Evolutionary conservation across 2,113 vertebrate genomes (phyloP).

Genomic region (Pituophis catenifer): DNA sequence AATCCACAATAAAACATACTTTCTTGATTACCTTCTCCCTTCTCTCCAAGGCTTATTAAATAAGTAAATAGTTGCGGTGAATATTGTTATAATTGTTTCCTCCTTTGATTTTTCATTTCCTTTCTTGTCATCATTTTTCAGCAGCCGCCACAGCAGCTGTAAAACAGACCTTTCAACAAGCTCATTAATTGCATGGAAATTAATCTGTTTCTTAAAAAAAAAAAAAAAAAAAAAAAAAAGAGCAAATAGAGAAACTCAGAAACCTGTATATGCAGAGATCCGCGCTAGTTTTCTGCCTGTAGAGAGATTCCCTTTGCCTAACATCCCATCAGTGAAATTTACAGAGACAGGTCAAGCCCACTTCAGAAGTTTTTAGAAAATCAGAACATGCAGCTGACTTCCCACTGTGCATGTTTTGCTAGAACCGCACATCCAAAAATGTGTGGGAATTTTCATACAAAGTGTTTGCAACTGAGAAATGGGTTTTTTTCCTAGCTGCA

Average conservation of each 20-base stretch:
- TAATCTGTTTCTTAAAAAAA: slow-evolving; percentile 64
- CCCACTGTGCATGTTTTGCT: neutral
- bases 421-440: neutral
- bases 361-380: neutral
- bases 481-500: neutral
- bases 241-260: slow-evolving; percentile 13
- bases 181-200: slow-evolving; percentile 67
- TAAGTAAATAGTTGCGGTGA: slow-evolving; percentile 66
- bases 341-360: neutral
- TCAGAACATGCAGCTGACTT: neutral
- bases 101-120: slow-evolving; percentile 73
- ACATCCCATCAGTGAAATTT: rapidly evolving
- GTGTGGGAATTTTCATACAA: neutral
- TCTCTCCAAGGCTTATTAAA: slow-evolving; percentile 55
- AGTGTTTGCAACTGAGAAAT: neutral
- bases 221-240: slow-evolving; percentile 37
- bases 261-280: slow-evolving; percentile 12
- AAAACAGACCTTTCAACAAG: slow-evolving; percentile 67
- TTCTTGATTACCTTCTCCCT: slow-evolving; percentile 60
- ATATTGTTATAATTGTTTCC: slow-evolving; percentile 73
- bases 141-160: slow-evolving; percentile 58
- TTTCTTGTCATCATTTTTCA: slow-evolving; percentile 69
- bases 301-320: neutral
- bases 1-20: slow-evolving; percentile 66
- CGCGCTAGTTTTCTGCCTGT: slow-evolving; percentile 36